Evolutionary conservation across 2,888 invertebrate species (phyloP).

Genomic region (Cosmia pyralina): DNA sequence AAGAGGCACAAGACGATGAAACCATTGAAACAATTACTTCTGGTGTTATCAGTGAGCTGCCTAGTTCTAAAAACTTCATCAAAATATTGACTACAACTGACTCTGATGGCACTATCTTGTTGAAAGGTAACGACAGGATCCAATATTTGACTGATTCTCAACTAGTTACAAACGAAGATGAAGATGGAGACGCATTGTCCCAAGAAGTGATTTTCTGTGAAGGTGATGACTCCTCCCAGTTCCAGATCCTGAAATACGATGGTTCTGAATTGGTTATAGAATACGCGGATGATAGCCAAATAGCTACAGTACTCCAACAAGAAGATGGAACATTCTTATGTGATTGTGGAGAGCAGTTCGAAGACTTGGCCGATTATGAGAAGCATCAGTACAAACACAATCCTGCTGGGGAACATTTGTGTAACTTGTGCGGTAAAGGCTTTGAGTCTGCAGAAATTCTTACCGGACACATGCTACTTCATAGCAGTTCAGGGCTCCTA

Average conservation of each 20-base stretch:
- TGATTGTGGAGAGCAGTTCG: slow-evolving; percentile 86
- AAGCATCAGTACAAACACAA: slow-evolving; percentile 85
- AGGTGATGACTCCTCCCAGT: slow-evolving; percentile 84
- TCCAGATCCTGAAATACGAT: slow-evolving; percentile 86
- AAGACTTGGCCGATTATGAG: slow-evolving; percentile 82
- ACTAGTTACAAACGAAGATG: slow-evolving; percentile 72
- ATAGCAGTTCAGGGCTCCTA: slow-evolving; percentile 77
- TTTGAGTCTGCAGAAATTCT: slow-evolving; percentile 86
- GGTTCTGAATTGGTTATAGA: slow-evolving; percentile 86
- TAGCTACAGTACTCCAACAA: slow-evolving; percentile 83
- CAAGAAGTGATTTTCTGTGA: slow-evolving; percentile 86
- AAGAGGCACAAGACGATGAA: slow-evolving; percentile 59
- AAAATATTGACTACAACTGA: slow-evolving; percentile 81
- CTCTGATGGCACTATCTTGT: slow-evolving; percentile 80
- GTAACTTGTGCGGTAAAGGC: slow-evolving; percentile 86
- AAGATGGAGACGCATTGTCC: slow-evolving; percentile 76
- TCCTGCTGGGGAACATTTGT: slow-evolving; percentile 81
- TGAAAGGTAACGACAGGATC: slow-evolving; percentile 79
- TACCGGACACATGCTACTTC: slow-evolving; percentile 85
- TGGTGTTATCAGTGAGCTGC: slow-evolving; percentile 59
- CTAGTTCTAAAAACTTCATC: slow-evolving; percentile 75
- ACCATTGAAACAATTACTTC: slow-evolving; percentile 65
- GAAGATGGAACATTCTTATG: slow-evolving; percentile 85
- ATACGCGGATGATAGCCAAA: slow-evolving; percentile 85
- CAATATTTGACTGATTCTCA: slow-evolving; percentile 81